Base-by-base conservation (phyloP, 2,113 vertebrate species). In the Leptosomus discolor region DNA sequence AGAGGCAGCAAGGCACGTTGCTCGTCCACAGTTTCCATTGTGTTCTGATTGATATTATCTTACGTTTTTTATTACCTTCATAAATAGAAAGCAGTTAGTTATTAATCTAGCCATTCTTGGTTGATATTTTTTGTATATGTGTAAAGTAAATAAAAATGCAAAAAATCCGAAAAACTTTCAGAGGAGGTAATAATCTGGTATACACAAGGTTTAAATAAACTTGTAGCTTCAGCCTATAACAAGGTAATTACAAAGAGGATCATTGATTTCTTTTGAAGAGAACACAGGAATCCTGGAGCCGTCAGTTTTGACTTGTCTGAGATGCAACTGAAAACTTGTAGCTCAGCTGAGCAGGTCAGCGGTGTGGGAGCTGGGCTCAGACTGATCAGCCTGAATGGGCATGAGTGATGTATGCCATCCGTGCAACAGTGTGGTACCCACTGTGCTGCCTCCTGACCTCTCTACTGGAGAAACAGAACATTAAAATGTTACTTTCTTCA, bases 331-430 rank as follows among this genome's bases (percentile, higher is more conserved):
- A n/a, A 88, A 87, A 8, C 88, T 37, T 32, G 10, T 15, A 56
- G 12, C 23, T 88, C 11, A 41, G 27, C 34, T 90, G 80, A 92
- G 48, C 20, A 68, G 27, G 15, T 58, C 9, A 8, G 26, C 50
- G 46, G 61, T 1, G 1, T 32, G 9, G 26, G 57, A 70, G 21
- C 26, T 58, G 50, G 11, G 4, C 19, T 34, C 2, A 9, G 6
- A 19, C 41, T 69, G 30, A 56, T 24, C 26, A 54, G 12, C 30
- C 20, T 39, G 34, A 64, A 83, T 64, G 36, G 41, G 8, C 87
- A 37, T 1, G 2, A 37, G 16, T 4, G 0, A 5, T 27, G 7
- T 2, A 2, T 79, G 48, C 63, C 26, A 6, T 34, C 22, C 2
- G 1, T n/a, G 2, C 11, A 18, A 15, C 29, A 71, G 9, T 17